These are phyloP conservation scores for Okapia johnstoni DNA, from an alignment of 2,113 vertebrate species.

Conservation along the genomic window DNA sequence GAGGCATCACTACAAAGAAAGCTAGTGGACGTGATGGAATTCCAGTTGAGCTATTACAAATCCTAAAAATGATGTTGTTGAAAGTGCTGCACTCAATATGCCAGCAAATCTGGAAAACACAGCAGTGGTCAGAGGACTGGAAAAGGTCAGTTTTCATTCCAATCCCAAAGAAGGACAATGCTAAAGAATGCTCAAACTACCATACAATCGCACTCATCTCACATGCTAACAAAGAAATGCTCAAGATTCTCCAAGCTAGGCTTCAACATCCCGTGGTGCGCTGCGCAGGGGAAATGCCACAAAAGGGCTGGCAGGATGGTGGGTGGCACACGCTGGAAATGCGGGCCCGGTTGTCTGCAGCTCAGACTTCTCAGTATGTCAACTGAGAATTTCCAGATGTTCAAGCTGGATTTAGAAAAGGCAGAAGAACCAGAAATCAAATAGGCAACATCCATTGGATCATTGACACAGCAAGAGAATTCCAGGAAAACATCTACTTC, in stretches of 20 bases:
- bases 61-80: neutral
- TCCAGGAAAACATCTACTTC: neutral
- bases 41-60: neutral
- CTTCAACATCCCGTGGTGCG: neutral
- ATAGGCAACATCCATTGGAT: neutral
- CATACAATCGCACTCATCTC: neutral
- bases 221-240: neutral
- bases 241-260: neutral
- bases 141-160: neutral
- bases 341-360: no score
- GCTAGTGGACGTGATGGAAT: neutral
- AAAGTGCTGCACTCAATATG: neutral
- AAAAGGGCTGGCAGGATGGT: no score
- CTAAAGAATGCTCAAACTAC: neutral
- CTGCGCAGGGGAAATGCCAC: no score
- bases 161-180: neutral
- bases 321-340: no score
- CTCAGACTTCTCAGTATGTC: neutral
- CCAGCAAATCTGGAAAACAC: neutral
- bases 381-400: neutral
- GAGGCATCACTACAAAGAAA: neutral
- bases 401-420: neutral
- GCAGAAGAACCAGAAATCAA: neutral
- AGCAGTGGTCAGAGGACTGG: accelerated
- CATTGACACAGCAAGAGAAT: neutral